phyloP scores from a whole-genome alignment of 1,140 invertebrate species.

The Ditylenchus dipsaci region DNA sequence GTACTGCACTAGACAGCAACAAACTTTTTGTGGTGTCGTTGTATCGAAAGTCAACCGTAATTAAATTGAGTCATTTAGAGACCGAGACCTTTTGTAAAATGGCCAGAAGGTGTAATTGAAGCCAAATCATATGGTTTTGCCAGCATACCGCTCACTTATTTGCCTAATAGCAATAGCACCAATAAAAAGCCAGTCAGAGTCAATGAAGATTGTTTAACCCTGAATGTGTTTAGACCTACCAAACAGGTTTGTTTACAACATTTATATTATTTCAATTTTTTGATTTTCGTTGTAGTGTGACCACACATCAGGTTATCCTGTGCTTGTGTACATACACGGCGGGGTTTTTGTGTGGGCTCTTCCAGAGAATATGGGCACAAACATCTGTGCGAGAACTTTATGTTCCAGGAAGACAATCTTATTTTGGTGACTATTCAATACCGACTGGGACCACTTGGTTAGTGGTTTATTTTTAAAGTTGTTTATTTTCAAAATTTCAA shows the following conservation, averaged over 20 bases:
- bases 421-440: slow-evolving; percentile 44
- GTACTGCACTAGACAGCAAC: too few species aligned
- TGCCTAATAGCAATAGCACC: slow-evolving; percentile 15
- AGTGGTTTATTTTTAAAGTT: slow-evolving; percentile 65
- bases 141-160: slow-evolving; percentile 25
- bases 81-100: not conserved
- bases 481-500: slow-evolving; percentile 67
- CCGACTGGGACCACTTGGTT: slow-evolving; percentile 34
- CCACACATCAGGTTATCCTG: slow-evolving; percentile 4
- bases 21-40: too few species aligned
- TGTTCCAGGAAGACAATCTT: slow-evolving; percentile 11
- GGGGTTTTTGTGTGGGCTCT: slow-evolving; percentile 31
- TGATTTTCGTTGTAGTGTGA: not conserved
- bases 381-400: slow-evolving; percentile 32
- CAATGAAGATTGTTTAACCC: slow-evolving; percentile 84
- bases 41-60: too few species aligned
- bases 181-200: not conserved
- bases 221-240: slow-evolving; percentile 84
- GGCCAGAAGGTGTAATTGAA: slow-evolving; percentile 29
- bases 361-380: slow-evolving; percentile 21
- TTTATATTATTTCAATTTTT: not conserved
- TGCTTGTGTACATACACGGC: slow-evolving; percentile 35
- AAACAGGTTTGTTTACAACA: not conserved
- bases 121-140: slow-evolving; percentile 21
- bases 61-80: not conserved